Evolutionary conservation across 2,797 vertebrate species (phyloP), one percentile per base, ranked within the genome.

Genomic region (Psittacula derbiana): DNA sequence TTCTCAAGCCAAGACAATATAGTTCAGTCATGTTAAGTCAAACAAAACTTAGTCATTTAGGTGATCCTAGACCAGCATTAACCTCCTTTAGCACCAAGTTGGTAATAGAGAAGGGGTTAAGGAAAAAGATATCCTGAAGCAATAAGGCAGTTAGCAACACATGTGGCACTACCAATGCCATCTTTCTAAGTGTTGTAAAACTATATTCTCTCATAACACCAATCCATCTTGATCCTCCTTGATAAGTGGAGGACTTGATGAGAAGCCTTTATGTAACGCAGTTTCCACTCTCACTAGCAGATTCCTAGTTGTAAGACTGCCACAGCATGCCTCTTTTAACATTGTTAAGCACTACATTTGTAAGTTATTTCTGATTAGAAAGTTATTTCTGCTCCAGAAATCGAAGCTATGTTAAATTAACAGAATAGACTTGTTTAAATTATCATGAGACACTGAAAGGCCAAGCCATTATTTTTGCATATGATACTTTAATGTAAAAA

Each of bases 401-500:
- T 12, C 40, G 62, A 88, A 86, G 41, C 12, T 73, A 7, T 46
- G 31, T 64, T 95, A 94, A 88, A 92, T 81, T 61, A 95, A 86
- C 72, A 81, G 62, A 38, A 73, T 2, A 67, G 87, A 23, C 31
- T 88, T 96, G 16, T 90, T 81, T 88, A 90, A 96, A 79, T 66
- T 92, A 93, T 73, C 84, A 41, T 88, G 55, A 47, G 70, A 93
- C 38, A 84, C 58, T 70, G 86, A 94, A 93, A 96, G 89, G 87
- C 69, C 84, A 92, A 81, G 33, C 64, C 40, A 93, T 90, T 93
- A 86, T n/a, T 94, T 96, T 93, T 89, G 60, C 33, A 30, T 90
- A 73, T 65, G 55, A 70, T 89, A 64, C 49, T 90, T 93, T 88
- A 96, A 96, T 94, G 89, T 74, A 88, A 93, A 95, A 96, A 88